These are phyloP conservation scores for Cerastoderma edule DNA, from an alignment of 2,888 invertebrate genomes.

Conservation along the genomic window DNA sequence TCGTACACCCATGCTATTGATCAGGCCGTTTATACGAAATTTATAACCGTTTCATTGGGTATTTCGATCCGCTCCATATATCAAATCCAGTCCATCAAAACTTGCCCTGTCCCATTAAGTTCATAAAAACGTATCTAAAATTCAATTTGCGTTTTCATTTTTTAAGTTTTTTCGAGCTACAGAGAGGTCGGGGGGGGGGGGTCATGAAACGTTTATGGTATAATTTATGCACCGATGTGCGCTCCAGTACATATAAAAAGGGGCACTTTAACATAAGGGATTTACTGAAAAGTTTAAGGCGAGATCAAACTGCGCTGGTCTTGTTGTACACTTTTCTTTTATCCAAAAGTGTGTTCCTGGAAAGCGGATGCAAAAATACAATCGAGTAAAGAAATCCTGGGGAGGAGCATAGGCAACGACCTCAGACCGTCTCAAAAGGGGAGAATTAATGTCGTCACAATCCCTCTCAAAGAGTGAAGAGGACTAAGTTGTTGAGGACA, in stretches of 20 bases:
- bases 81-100: not conserved
- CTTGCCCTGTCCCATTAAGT: conserved; percentile 1
- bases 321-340: no score
- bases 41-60: conserved; percentile 4
- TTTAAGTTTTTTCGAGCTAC: not conserved
- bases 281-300: not conserved
- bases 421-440: no score
- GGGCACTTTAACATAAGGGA: not conserved
- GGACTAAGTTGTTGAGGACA: no score
- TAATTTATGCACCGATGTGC: not conserved
- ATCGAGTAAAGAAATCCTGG: no score
- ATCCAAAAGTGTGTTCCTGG: no score
- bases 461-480: no score
- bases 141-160: no score
- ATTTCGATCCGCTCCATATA: not conserved
- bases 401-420: no score
- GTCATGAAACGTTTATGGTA: not conserved
- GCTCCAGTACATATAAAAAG: not conserved
- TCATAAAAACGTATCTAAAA: not conserved
- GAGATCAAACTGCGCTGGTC: no score
- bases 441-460: no score
- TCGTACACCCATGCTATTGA: no score
- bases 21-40: conserved; percentile 2
- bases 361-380: no score
- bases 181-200: not conserved